Evolutionary conservation across 2,797 vertebrate species (phyloP).

Genomic region (Chromobotia macracanthus): DNA sequence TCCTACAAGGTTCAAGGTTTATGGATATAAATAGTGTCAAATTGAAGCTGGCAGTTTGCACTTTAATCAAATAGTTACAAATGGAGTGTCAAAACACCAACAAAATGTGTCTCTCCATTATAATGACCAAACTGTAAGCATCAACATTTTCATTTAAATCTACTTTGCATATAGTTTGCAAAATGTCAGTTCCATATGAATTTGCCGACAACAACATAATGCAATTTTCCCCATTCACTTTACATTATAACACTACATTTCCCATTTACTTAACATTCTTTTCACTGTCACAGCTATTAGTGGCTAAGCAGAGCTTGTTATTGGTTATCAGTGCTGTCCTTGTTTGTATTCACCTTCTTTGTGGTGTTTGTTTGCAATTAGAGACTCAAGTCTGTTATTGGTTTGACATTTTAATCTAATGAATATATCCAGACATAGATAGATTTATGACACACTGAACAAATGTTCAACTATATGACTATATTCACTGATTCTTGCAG

Average conservation of each 20-base stretch:
- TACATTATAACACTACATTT: background rate
- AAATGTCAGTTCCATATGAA: background rate
- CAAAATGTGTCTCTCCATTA: background rate
- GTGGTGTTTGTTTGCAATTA: slow-evolving; percentile 26
- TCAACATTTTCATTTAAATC: background rate
- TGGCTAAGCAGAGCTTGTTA: background rate
- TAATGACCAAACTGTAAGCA: background rate
- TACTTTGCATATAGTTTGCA: background rate
- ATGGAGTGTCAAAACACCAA: background rate
- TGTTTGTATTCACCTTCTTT: slow-evolving; percentile 20
- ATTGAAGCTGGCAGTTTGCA: background rate
- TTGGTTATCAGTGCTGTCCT: slow-evolving; percentile 2
- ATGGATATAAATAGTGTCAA: background rate
- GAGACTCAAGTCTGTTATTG: slow-evolving; percentile 11
- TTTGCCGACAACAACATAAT: background rate
- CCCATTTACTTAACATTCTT: background rate
- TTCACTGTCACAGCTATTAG: background rate
- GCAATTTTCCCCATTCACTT: background rate
- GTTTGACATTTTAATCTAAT: slow-evolving; percentile 38
- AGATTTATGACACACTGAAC: slow-evolving; percentile 30
- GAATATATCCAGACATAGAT: background rate
- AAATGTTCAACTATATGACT: slow-evolving; percentile 12
- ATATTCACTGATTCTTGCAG: background rate
- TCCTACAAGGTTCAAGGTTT: background rate
- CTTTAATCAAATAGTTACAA: background rate